These are phyloP conservation scores for Enteromius thamalakanensis DNA, from an alignment of 2,797 vertebrate species.

Conservation along the genomic window DNA sequence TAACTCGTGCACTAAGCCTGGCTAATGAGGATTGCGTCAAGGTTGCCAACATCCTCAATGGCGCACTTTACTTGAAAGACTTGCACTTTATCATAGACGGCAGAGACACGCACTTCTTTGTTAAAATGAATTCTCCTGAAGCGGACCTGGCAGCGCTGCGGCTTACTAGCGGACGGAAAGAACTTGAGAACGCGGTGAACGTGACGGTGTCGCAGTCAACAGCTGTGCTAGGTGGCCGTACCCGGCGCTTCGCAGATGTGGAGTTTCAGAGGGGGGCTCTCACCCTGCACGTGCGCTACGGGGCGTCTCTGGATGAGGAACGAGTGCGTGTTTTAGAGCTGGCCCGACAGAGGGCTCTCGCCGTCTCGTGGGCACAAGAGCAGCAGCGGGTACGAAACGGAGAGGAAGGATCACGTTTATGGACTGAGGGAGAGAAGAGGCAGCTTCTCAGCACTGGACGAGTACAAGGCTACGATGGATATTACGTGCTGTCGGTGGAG, in stretches of 20 bases:
- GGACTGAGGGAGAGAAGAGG: constrained; percentile 98
- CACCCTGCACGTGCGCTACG: constrained; percentile 94
- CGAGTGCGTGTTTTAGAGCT: constrained; percentile 92
- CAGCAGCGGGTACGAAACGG: constrained; percentile 93
- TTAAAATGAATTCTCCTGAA: constrained; percentile 93
- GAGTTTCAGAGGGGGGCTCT: constrained; percentile 90
- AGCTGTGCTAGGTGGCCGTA: constrained; percentile 92
- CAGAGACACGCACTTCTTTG: constrained; percentile 95
- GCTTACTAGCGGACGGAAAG: constrained; percentile 92
- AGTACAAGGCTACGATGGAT: constrained; percentile 96
- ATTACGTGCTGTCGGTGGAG: constrained; percentile 98
- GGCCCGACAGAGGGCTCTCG: constrained; percentile 93
- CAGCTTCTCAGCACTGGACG: constrained; percentile 94
- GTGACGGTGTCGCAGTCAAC: constrained; percentile 97
- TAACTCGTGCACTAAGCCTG: constrained; percentile 93
- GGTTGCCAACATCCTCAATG: constrained; percentile 95
- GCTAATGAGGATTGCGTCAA: constrained; percentile 98
- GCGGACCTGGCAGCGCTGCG: constrained; percentile 91
- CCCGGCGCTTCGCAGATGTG: constrained; percentile 96
- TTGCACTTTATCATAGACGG: constrained; percentile 95
- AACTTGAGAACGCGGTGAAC: constrained; percentile 95
- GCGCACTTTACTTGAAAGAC: constrained; percentile 95
- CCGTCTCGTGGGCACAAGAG: constrained; percentile 91
- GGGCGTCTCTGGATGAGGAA: constrained; percentile 94
- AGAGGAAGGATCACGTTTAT: constrained; percentile 92